Evolutionary conservation across 37 sponge, comb jelly and placozoan species (phyloP).

Genomic region (Axinella damicornis): DNA sequence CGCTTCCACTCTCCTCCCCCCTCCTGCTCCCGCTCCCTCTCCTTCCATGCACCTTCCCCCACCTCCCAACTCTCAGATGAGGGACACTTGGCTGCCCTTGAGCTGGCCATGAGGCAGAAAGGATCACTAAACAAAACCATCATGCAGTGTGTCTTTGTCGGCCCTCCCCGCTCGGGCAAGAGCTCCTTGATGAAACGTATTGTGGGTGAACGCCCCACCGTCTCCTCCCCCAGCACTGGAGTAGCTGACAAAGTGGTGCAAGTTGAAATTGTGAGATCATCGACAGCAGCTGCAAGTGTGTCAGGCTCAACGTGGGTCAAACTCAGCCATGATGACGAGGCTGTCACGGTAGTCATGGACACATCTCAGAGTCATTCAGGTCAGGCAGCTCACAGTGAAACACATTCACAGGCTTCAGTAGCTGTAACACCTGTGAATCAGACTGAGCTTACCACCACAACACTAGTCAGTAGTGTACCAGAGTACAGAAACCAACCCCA

Average conservation of each 20-base stretch:
- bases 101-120: not conserved
- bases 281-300: not conserved
- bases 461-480: not conserved
- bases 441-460: not conserved
- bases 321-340: not conserved
- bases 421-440: too few species aligned
- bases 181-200: not conserved
- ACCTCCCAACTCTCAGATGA: too few species aligned
- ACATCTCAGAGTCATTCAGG: not conserved
- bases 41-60: too few species aligned
- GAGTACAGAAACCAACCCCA: not conserved
- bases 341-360: not conserved
- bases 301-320: not conserved
- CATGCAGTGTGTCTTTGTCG: not conserved
- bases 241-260: not conserved
- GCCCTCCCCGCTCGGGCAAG: conserved; percentile 1
- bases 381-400: not conserved
- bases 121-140: not conserved
- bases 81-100: not conserved
- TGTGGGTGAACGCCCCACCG: not conserved
- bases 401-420: too few species aligned
- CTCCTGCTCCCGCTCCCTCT: too few species aligned
- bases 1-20: too few species aligned
- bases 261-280: not conserved
- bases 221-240: not conserved